phyloP scores from a whole-genome alignment of 30 jellyfish, hydroid and myxozoan species.

The Sanderia malayensis region DNA sequence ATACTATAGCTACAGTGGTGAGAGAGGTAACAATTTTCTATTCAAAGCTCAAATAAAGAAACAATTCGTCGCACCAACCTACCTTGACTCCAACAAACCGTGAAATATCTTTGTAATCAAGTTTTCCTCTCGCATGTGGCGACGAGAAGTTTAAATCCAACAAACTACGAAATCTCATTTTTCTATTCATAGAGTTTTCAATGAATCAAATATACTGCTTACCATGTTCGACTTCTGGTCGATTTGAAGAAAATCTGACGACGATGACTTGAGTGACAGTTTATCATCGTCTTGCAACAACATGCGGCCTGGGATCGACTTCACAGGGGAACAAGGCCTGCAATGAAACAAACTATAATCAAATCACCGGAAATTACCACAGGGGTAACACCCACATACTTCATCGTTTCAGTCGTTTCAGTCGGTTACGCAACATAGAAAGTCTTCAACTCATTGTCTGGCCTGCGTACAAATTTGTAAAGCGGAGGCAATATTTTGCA shows the following conservation, averaged over 20 bases:
- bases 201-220: no score
- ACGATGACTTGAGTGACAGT: constrained; percentile 11
- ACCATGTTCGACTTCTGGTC: constrained; percentile 26
- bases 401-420: background rate
- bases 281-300: constrained; percentile 19
- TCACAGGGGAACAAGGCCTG: constrained; percentile 46
- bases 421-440: no score
- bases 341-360: background rate
- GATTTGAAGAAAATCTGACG: no score
- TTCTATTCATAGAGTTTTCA: constrained; percentile 5
- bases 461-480: no score
- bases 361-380: background rate
- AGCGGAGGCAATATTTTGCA: no score
- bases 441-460: no score
- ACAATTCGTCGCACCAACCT: no score
- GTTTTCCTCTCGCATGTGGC: background rate
- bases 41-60: no score
- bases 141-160: background rate
- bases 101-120: background rate
- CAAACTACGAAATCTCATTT: background rate
- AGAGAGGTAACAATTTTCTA: no score
- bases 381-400: constrained; percentile 11
- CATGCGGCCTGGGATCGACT: constrained; percentile 25
- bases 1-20: no score
- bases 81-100: constrained; percentile 29